phyloP scores from a whole-genome alignment of 2,797 vertebrate genomes.

The Cryptoblepharus egeriae region DNA sequence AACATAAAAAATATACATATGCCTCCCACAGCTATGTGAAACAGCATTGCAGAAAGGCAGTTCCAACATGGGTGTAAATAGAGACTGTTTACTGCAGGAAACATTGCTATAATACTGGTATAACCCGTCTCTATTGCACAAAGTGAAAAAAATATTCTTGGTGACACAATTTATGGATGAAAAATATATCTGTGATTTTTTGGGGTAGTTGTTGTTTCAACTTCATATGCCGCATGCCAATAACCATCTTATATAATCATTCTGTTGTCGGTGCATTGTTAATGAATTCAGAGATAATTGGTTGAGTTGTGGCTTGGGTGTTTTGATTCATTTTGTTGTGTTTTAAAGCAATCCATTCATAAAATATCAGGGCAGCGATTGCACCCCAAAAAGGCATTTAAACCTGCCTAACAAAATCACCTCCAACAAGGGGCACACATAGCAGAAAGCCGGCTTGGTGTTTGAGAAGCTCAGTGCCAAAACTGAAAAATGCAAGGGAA shows the following conservation, averaged over 20 bases:
- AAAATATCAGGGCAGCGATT: constrained; percentile 63
- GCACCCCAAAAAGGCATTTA: constrained; percentile 66
- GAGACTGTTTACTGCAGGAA: neutral
- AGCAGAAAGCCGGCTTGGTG: constrained; percentile 64
- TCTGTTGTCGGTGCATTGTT: constrained; percentile 37
- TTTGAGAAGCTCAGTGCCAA: constrained; percentile 46
- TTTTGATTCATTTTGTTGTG: too few species aligned
- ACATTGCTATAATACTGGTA: neutral
- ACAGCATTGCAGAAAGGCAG: neutral
- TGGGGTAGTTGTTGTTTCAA: constrained; percentile 33
- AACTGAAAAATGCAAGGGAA: constrained; percentile 81
- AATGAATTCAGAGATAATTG: constrained; percentile 69
- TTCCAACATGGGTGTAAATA: neutral
- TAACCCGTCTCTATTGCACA: neutral
- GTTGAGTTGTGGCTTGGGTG: constrained; percentile 15
- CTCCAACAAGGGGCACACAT: constrained; percentile 50
- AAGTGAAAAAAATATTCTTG: neutral
- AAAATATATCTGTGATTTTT: neutral
- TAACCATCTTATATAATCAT: constrained; percentile 63
- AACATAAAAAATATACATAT: neutral
- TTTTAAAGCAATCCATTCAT: constrained; percentile 17
- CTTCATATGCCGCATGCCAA: constrained; percentile 41
- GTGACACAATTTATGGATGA: constrained; percentile 43
- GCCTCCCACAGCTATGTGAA: neutral
- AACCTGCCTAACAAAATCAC: constrained; percentile 61